phyloP scores from a whole-genome alignment of 1,140 invertebrate species.

The Temnothorax longispinosus region DNA sequence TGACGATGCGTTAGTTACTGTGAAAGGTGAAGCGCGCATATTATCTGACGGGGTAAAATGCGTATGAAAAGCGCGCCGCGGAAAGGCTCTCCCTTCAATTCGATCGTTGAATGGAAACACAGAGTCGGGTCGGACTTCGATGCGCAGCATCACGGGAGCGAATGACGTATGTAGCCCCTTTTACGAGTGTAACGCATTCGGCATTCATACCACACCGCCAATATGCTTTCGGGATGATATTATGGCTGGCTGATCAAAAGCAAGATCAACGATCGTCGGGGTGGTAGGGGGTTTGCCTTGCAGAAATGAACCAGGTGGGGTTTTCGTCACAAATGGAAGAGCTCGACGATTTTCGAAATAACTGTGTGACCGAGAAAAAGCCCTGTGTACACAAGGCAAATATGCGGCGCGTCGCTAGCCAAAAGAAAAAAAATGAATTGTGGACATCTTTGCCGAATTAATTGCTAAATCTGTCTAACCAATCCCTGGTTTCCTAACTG shows the following conservation, averaged over 20 bases:
- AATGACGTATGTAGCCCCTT: constrained; percentile 24
- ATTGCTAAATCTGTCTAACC: constrained; percentile 53
- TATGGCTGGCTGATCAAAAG: constrained; percentile 50
- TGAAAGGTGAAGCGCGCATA: background rate
- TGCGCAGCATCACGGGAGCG: constrained; percentile 14
- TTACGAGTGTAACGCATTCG: constrained; percentile 33
- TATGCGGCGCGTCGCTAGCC: background rate
- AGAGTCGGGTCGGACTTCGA: background rate
- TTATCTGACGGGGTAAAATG: background rate
- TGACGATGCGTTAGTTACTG: constrained; percentile 48
- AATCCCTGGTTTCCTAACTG: constrained; percentile 28
- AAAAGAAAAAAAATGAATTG: background rate
- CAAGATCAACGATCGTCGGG: constrained; percentile 20
- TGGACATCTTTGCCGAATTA: constrained; percentile 22
- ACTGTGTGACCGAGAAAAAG: background rate
- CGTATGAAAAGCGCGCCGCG: constrained; percentile 38
- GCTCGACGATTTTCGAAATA: constrained; percentile 30
- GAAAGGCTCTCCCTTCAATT: constrained; percentile 37
- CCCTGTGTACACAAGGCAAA: background rate
- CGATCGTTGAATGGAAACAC: constrained; percentile 34
- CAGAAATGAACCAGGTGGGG: constrained; percentile 16
- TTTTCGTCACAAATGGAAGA: constrained; percentile 4
- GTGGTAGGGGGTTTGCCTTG: background rate
- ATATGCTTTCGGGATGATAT: constrained; percentile 29
- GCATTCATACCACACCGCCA: constrained; percentile 5